Conservation (phyloP, 2,888 invertebrate genomes). For the Miltochrista miniata region DNA sequence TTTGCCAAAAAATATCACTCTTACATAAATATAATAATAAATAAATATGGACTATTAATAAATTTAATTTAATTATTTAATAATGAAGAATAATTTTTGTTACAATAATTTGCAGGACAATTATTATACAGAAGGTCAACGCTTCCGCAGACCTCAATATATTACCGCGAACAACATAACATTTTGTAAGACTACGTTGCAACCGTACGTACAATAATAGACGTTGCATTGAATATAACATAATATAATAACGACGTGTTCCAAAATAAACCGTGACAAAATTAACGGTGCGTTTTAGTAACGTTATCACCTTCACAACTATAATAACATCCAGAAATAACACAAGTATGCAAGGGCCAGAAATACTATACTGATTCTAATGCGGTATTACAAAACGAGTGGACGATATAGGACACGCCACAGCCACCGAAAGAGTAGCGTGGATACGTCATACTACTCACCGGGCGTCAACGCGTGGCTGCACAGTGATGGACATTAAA, state of each 20-base stretch:
- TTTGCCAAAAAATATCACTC: no score
- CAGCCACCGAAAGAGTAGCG: slow-evolving; percentile 35
- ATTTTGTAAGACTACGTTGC: slow-evolving; percentile 28
- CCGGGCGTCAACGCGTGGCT: slow-evolving; percentile 29
- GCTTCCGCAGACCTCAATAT: slow-evolving; percentile 28
- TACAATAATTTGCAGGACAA: background rate
- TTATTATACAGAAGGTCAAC: slow-evolving; percentile 17
- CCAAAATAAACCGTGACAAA: slow-evolving; percentile 73
- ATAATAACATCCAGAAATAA: slow-evolving; percentile 74
- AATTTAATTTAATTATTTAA: slow-evolving; percentile 16
- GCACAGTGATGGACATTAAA: slow-evolving; percentile 37
- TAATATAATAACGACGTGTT: slow-evolving; percentile 44
- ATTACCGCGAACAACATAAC: slow-evolving; percentile 28
- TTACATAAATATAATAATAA: no score
- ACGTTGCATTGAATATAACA: slow-evolving; percentile 62
- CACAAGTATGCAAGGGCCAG: slow-evolving; percentile 58
- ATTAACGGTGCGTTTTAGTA: slow-evolving; percentile 65
- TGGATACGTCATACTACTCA: slow-evolving; percentile 45
- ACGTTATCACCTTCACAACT: slow-evolving; percentile 75
- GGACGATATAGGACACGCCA: slow-evolving; percentile 52
- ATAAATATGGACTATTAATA: slow-evolving; percentile 22
- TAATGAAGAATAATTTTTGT: slow-evolving; percentile 1
- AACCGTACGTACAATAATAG: slow-evolving; percentile 34
- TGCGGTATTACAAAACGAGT: slow-evolving; percentile 53
- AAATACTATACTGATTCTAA: slow-evolving; percentile 63